Conservation (phyloP, 35 echinoderm and acorn worm genomes). For the Ptychodera flava region DNA sequence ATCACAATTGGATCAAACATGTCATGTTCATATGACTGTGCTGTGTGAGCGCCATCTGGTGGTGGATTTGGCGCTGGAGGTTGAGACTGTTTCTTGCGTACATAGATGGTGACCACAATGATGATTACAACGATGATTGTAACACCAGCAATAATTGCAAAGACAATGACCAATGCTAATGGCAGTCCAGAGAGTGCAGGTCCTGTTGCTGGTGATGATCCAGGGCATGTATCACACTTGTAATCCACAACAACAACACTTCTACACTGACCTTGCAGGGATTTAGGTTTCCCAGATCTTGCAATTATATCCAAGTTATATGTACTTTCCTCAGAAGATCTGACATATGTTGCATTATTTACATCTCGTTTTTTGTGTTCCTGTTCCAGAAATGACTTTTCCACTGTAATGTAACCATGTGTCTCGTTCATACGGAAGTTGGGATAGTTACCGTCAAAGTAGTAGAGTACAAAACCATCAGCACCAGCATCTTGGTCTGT, state of each 20-base stretch:
- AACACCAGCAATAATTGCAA: neutral
- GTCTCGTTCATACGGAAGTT: slow-evolving; percentile 65
- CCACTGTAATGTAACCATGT: slow-evolving; percentile 52
- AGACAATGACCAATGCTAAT: neutral
- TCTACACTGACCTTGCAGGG: neutral
- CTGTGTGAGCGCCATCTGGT: neutral
- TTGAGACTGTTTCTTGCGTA: neutral
- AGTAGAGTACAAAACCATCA: slow-evolving; percentile 67
- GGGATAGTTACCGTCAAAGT: slow-evolving; percentile 36
- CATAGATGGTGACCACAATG: neutral
- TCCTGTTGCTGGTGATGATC: neutral
- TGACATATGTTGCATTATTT: neutral
- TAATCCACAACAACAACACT: neutral
- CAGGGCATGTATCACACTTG: neutral
- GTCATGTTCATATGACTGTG: neutral
- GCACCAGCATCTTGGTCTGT: slow-evolving; percentile 59
- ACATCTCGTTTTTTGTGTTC: neutral
- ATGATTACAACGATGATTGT: neutral
- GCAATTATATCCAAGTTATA: neutral
- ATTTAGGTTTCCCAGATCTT: neutral
- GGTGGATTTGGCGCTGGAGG: neutral
- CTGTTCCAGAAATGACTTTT: neutral
- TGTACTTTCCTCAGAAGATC: neutral
- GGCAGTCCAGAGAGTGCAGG: neutral
- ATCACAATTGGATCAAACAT: neutral